Percentiles rank a stretch among this genome's conserved stretches.
These are phyloP conservation scores for Bradypus variegatus DNA, from an alignment of 2,797 vertebrate species.

Conservation along the genomic window DNA sequence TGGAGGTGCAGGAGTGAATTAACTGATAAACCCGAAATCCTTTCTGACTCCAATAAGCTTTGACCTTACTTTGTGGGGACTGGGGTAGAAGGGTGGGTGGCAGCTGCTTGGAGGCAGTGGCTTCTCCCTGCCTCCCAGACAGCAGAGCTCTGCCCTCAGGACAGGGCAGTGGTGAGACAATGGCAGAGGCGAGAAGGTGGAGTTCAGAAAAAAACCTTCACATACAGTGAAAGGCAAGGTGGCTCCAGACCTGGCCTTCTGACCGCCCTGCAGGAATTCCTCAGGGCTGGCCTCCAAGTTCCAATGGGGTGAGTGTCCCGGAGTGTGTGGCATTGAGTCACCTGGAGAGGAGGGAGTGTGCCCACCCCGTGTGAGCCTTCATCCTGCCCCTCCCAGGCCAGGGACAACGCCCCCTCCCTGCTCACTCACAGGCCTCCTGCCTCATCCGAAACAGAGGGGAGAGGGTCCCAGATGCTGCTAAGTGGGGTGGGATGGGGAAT, in stretches of 20 bases:
- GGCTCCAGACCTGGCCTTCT: neutral
- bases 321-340: neutral
- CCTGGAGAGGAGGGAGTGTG: neutral
- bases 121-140: neutral
- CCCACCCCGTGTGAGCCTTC: neutral
- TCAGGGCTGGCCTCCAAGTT: neutral
- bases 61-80: neutral
- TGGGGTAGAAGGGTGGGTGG: neutral
- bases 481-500: neutral
- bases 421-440: neutral
- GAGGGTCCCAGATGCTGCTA: fast-evolving
- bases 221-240: neutral
- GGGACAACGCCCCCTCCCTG: neutral
- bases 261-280: neutral
- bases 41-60: neutral
- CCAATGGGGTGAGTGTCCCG: neutral
- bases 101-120: neutral
- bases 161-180: neutral
- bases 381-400: neutral
- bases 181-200: neutral
- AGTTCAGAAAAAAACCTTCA: neutral
- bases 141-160: neutral
- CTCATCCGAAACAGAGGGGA: neutral
- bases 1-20: neutral
- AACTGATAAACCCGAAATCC: neutral